A percentile compares a stretch with the other conserved stretches of the same genome.
These are phyloP conservation scores for Hirundo rustica DNA, from an alignment of 2,797 vertebrate species.

Conservation along the genomic window DNA sequence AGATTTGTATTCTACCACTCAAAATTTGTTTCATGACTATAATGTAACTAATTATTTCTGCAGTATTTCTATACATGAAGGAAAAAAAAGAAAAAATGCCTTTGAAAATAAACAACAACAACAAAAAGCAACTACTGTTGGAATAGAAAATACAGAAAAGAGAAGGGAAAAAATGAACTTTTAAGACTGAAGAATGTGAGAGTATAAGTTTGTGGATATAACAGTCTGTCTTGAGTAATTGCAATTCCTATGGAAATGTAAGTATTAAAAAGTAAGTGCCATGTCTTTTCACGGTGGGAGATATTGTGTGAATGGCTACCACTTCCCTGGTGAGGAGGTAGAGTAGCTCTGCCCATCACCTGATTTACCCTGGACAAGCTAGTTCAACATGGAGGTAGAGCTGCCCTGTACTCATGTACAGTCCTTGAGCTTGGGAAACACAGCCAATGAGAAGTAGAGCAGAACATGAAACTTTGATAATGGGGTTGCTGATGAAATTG, in stretches of 20 bases:
- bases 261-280: background rate
- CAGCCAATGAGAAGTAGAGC: background rate
- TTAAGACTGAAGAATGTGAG: background rate
- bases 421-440: background rate
- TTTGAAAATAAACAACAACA: background rate
- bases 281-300: background rate
- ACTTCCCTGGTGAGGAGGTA: background rate
- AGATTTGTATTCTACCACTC: background rate
- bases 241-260: background rate
- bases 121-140: background rate
- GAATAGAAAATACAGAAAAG: background rate
- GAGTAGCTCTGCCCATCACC: background rate
- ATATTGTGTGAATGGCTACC: background rate
- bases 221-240: background rate
- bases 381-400: background rate
- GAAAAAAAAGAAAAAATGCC: background rate
- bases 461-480: background rate
- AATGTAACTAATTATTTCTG: background rate
- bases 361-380: background rate
- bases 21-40: background rate
- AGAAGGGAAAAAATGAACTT: background rate
- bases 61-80: background rate
- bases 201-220: background rate
- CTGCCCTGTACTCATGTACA: rapidly evolving
- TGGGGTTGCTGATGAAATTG: background rate